phyloP scores from a whole-genome alignment of 2,888 invertebrate genomes.

The Carcina quercana region DNA sequence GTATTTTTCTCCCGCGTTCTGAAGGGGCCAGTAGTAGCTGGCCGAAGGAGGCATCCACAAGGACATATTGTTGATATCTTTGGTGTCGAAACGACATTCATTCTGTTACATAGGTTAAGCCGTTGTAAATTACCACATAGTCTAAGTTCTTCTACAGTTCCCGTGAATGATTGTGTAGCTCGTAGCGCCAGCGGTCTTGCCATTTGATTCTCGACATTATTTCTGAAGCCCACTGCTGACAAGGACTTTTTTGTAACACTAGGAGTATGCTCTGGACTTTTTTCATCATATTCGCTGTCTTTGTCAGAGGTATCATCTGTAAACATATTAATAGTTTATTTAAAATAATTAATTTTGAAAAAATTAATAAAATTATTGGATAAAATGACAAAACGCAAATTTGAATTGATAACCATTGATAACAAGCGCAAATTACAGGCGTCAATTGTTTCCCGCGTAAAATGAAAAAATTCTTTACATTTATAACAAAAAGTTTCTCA shows the following conservation, averaged over 20 bases:
- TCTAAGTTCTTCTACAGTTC: slow-evolving; percentile 53
- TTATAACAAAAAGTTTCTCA: too few relatives aligned
- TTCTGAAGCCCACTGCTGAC: slow-evolving; percentile 57
- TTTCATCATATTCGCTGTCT: slow-evolving; percentile 57
- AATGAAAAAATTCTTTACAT: too few relatives aligned
- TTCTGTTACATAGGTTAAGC: slow-evolving; percentile 46
- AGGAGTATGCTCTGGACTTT: slow-evolving; percentile 45
- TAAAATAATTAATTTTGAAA: slow-evolving; percentile 28
- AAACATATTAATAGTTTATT: too few relatives aligned
- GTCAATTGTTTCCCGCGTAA: too few relatives aligned
- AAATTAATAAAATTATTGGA: slow-evolving; percentile 11
- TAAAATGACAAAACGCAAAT: slow-evolving; percentile 23
- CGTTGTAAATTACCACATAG: slow-evolving; percentile 51
- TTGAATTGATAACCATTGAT: slow-evolving; percentile 23
- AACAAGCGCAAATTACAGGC: too few relatives aligned
- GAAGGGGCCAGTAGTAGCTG: slow-evolving; percentile 47
- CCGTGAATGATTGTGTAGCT: slow-evolving; percentile 63
- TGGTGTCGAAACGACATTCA: slow-evolving; percentile 38
- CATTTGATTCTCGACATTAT: slow-evolving; percentile 44
- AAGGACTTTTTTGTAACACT: slow-evolving; percentile 59
- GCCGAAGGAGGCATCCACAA: slow-evolving; percentile 56
- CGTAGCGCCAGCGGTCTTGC: slow-evolving; percentile 52
- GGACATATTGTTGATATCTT: slow-evolving; percentile 52
- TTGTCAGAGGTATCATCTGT: slow-evolving; percentile 61
- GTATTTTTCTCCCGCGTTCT: slow-evolving; percentile 58